Evolutionary conservation across 2,797 vertebrate species (phyloP).

Genomic region (Malurus leucopterus): DNA sequence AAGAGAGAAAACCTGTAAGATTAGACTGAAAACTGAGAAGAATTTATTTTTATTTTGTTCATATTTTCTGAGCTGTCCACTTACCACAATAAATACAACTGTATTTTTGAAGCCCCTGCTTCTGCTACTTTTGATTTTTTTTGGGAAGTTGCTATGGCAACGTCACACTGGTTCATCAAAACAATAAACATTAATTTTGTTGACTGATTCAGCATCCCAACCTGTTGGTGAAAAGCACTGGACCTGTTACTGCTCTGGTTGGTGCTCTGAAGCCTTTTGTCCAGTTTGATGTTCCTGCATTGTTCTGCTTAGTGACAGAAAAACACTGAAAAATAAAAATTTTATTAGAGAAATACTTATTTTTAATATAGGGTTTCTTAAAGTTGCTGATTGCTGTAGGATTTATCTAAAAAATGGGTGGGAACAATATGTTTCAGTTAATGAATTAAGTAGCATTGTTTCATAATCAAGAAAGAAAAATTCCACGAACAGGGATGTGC

Average conservation of each 20-base stretch:
- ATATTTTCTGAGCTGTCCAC: not conserved
- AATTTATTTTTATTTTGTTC: not conserved
- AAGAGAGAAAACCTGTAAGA: not conserved
- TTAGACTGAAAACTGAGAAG: not conserved
- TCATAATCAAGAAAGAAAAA: not conserved
- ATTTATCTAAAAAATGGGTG: not conserved
- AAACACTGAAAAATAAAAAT: not conserved
- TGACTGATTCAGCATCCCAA: not conserved
- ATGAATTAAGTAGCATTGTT: not conserved
- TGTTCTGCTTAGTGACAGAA: not conserved
- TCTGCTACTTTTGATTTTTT: not conserved
- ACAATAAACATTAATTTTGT: not conserved
- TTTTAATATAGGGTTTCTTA: not conserved
- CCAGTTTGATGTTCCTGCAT: not conserved
- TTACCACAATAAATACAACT: not conserved
- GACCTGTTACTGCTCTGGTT: not conserved
- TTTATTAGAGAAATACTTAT: not conserved
- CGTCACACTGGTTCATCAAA: not conserved
- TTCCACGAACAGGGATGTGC: accelerated
- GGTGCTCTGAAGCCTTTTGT: not conserved
- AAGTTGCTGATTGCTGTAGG: not conserved
- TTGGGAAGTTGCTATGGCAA: not conserved
- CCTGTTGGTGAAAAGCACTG: not conserved
- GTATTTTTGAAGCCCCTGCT: not conserved
- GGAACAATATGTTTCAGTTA: not conserved